Percentiles rank a stretch among this genome's conserved stretches.
phyloP scores from a whole-genome alignment of 2,797 vertebrate species.

The Uromys caudimaculatus region DNA sequence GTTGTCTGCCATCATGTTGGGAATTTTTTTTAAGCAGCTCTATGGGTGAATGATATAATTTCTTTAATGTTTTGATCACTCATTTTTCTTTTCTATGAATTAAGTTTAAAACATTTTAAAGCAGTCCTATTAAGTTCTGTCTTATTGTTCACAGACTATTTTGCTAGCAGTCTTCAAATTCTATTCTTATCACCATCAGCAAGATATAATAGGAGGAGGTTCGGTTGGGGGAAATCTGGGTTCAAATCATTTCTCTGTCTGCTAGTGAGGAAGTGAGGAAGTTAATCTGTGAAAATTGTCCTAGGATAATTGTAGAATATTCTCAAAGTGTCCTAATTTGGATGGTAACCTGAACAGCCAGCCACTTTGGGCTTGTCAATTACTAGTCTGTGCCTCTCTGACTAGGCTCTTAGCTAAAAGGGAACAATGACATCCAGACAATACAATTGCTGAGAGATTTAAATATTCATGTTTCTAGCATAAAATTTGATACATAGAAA shows the following conservation, averaged over 20 bases:
- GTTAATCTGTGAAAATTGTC: not conserved
- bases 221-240: not conserved
- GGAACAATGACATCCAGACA: not conserved
- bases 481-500: not conserved
- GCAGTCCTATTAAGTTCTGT: not conserved
- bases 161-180: conserved; percentile 41
- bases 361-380: conserved; percentile 9
- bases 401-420: not conserved
- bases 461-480: conserved; percentile 30
- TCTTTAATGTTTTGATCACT: conserved; percentile 37
- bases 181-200: conserved; percentile 32
- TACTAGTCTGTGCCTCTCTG: not conserved
- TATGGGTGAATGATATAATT: conserved; percentile 37
- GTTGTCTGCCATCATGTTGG: not conserved
- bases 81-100: conserved; percentile 52
- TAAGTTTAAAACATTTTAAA: conserved; percentile 53
- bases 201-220: conserved; percentile 16
- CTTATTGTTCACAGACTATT: conserved; percentile 31
- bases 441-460: not conserved
- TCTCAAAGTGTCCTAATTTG: conserved; percentile 29
- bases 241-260: conserved; percentile 38
- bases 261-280: not conserved
- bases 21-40: conserved; percentile 38
- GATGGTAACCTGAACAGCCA: not conserved
- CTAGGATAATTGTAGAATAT: conserved; percentile 4